Evolutionary conservation across 1,140 invertebrate species (phyloP), one percentile per base, ranked within the genome.

Genomic region (Platorchestia sp.): DNA sequence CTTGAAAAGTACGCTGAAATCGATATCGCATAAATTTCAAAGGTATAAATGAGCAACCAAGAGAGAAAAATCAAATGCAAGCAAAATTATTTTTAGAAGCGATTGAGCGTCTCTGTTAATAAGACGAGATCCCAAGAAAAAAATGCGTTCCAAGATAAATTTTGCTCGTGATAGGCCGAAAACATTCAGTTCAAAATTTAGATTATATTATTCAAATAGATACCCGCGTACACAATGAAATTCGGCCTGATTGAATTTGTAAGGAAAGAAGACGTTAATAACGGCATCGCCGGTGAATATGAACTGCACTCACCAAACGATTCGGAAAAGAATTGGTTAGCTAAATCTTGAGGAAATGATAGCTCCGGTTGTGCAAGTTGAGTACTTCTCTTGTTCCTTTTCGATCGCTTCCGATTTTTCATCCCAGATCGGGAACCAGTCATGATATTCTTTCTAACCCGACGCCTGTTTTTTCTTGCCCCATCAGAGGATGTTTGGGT

Each of bases 241-340:
- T 75, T 22, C 59, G 59, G 27, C 14, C 14, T 75, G 59, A 14
- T 10, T 75, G 27, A 75, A 75, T 75, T 75, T 75, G 59, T 22
- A 75, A 75, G 1, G 59, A 75, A 75, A 19, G 59, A 75, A 36
- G 59, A 36, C 3, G 27, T 75, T 75, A 36, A 27, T 51, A 19
- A 7, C 19, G 59, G 3, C 36, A 27, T 75, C 59, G 27, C 27
- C 59, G 1, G 1, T 36, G 59, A 75, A 75, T 19, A 75, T 75
- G 59, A 75, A 75, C 59, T 51, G 7, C 10, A 93, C 91, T 93
- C 91, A 93, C 91, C 91, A 40, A 93, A 93, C 43, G 45, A 45
- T 45, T 93, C 91, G 19, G 91, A 45, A 45, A 93, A 93, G 41
- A 93, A 93, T 10, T 44, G 91, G 47, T 40, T 93, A 42, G 43